phyloP scores from a whole-genome alignment of 2,797 vertebrate genomes.

The Myotis findleyi region DNA sequence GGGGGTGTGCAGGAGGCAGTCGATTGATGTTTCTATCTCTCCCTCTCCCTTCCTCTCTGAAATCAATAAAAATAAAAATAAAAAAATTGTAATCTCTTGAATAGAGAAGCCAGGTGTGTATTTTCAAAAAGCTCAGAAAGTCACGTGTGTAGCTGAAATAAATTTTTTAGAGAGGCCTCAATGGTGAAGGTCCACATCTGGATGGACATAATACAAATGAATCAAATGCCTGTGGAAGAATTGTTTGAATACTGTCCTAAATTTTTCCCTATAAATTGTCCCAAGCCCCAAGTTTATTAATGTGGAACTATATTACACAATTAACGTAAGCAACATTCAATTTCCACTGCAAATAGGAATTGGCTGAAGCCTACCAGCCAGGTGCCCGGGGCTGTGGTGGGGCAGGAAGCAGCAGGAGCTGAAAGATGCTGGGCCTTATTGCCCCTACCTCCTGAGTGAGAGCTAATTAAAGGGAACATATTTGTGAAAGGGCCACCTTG shows the following conservation, averaged over 20 bases:
- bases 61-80: no score
- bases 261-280: neutral
- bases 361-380: neutral
- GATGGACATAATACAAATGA: neutral
- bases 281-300: neutral
- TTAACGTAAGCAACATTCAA: neutral
- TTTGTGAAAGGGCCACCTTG: neutral
- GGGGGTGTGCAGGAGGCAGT: no score
- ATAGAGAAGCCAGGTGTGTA: accelerated
- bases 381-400: neutral
- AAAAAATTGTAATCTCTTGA: neutral
- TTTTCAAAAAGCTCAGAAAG: slow-evolving; percentile 8
- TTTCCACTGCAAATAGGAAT: neutral
- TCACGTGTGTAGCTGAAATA: neutral
- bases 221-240: neutral
- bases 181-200: neutral
- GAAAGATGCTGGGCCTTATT: neutral
- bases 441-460: neutral
- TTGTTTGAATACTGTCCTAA: neutral
- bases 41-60: no score
- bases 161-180: neutral
- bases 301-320: neutral
- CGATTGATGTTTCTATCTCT: no score
- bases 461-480: neutral
- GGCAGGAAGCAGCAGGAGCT: neutral